Evolutionary conservation across 2,888 invertebrate species (phyloP).

Genomic region (Drosophila subquinaria): DNA sequence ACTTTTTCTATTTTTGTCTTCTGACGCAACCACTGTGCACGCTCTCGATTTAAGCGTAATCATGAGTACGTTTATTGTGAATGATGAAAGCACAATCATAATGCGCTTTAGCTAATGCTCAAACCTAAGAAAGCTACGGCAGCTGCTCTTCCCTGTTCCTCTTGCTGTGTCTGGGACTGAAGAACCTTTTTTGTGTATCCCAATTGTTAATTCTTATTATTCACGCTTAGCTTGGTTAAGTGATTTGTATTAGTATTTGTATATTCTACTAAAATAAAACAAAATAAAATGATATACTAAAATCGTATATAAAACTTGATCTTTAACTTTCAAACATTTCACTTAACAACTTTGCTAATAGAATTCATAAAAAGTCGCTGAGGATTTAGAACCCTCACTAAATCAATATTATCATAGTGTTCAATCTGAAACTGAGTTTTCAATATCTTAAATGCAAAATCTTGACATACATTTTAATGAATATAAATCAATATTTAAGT

Average conservation of each 20-base stretch:
- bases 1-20: no score
- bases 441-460: neutral
- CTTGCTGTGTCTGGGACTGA: conserved; percentile 51
- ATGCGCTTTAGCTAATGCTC: no score
- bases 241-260: conserved; percentile 42
- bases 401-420: neutral
- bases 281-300: neutral
- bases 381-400: neutral
- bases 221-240: conserved; percentile 32
- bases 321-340: no score
- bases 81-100: no score
- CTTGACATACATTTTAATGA: conserved; percentile 10
- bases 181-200: conserved; percentile 32
- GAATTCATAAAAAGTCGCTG: no score
- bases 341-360: conserved; percentile 3
- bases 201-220: conserved; percentile 40
- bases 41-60: no score
- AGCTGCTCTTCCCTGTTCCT: conserved; percentile 41
- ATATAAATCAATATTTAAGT: conserved; percentile 2
- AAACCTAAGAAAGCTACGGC: no score
- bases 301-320: no score
- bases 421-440: neutral
- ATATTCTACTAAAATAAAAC: conserved; percentile 14
- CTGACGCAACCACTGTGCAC: no score
- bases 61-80: no score